phyloP scores from a whole-genome alignment of 2,113 vertebrate genomes.

The Myotis davidii region DNA sequence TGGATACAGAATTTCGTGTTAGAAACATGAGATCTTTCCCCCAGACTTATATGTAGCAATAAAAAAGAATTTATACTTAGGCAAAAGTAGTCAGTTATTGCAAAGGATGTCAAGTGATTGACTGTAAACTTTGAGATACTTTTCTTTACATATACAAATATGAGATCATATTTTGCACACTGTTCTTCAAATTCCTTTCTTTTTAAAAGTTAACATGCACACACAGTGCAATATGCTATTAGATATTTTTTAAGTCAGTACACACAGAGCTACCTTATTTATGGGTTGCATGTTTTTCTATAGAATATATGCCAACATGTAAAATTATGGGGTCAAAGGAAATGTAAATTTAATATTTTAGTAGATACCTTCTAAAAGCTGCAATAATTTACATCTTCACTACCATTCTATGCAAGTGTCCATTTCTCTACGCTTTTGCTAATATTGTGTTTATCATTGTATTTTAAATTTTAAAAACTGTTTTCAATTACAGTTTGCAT shows the following conservation, averaged over 20 bases:
- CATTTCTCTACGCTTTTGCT: neutral
- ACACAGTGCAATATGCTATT: neutral
- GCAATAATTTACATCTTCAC: neutral
- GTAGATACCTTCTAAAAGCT: neutral
- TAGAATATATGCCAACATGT: neutral
- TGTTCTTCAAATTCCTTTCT: neutral
- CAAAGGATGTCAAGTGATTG: neutral
- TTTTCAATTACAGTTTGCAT: neutral
- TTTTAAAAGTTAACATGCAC: neutral
- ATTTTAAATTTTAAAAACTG: neutral
- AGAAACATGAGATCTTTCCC: neutral
- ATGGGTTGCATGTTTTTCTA: neutral
- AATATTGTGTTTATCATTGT: neutral
- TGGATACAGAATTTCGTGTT: neutral
- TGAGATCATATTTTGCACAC: neutral
- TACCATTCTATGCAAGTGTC: neutral
- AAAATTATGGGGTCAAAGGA: neutral
- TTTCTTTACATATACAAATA: neutral
- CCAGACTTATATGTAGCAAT: neutral
- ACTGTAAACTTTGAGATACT: neutral
- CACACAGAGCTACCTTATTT: neutral
- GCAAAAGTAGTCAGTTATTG: neutral
- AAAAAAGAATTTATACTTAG: neutral
- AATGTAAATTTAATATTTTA: conserved; percentile 4
- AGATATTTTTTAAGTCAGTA: neutral